Evolutionary conservation across 2,113 vertebrate species (phyloP).

Genomic region (Phaetusa simplex): DNA sequence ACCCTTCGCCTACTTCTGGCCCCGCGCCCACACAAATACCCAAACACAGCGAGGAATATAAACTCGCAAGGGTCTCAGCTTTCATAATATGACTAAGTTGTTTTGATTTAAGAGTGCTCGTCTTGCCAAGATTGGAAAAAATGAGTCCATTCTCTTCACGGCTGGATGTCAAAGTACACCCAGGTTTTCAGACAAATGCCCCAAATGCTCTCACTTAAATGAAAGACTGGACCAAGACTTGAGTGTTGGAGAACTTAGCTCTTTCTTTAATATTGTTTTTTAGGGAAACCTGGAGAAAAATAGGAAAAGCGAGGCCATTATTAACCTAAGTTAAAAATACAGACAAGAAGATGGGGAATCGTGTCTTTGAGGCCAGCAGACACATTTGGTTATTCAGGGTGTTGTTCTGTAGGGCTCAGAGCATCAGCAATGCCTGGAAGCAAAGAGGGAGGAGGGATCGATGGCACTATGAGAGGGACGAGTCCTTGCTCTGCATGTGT

Average conservation of each 20-base stretch:
- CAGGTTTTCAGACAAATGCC: constrained; percentile 19
- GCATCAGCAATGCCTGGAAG: background rate
- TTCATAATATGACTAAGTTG: constrained; percentile 60
- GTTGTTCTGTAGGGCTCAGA: background rate
- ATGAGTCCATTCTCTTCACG: constrained; percentile 31
- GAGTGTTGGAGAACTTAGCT: background rate
- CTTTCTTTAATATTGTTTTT: background rate
- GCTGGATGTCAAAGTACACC: constrained; percentile 32
- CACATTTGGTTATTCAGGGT: rapidly evolving
- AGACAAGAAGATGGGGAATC: background rate
- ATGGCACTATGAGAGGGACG: background rate
- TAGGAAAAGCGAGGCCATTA: background rate
- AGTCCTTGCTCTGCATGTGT: background rate
- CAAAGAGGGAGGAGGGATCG: background rate
- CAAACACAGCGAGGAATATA: background rate
- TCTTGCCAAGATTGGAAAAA: constrained; percentile 63
- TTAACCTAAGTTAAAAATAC: background rate
- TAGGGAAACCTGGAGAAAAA: background rate
- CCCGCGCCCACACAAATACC: background rate
- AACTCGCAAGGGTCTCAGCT: constrained; percentile 27
- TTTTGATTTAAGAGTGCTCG: constrained; percentile 36
- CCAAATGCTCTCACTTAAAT: background rate
- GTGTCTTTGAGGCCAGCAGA: background rate
- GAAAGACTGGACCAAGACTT: background rate
- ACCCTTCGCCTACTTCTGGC: background rate